Conservation (phyloP, 2,113 vertebrate species). For the Morone saxatilis region DNA sequence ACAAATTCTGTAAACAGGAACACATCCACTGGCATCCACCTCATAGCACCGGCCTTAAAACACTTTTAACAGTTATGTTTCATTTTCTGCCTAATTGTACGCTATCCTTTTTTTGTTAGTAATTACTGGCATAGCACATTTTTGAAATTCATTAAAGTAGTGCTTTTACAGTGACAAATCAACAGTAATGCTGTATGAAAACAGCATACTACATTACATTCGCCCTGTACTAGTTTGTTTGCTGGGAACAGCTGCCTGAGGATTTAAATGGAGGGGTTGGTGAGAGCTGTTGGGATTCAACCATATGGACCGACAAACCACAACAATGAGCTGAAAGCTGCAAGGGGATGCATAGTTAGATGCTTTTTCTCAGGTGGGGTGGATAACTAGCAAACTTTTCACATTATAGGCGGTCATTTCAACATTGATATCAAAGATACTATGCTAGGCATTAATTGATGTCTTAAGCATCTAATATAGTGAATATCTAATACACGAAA, state of each 20-base stretch:
- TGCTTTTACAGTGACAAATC: slow-evolving; percentile 22
- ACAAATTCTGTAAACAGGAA: background rate
- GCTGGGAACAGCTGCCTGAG: slow-evolving; percentile 41
- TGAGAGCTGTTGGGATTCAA: slow-evolving; percentile 39
- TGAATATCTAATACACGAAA: no score
- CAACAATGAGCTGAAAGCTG: slow-evolving; percentile 42
- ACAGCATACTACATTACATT: slow-evolving; percentile 5
- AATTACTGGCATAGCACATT: slow-evolving; percentile 7
- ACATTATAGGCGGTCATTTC: slow-evolving; percentile 12
- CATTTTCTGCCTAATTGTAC: slow-evolving; percentile 10
- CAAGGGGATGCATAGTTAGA: slow-evolving; percentile 10
- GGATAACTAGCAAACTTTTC: slow-evolving; percentile 19
- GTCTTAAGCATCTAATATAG: background rate
- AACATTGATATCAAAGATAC: background rate
- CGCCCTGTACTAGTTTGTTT: slow-evolving; percentile 19
- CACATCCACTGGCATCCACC: background rate
- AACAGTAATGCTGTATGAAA: slow-evolving; percentile 39
- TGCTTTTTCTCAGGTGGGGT: slow-evolving; percentile 2
- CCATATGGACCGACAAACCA: slow-evolving; percentile 43
- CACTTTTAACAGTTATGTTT: slow-evolving; percentile 2
- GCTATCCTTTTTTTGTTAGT: background rate
- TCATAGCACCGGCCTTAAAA: slow-evolving; percentile 5
- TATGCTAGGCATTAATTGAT: background rate
- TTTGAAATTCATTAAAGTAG: slow-evolving; percentile 23
- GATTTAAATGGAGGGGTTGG: slow-evolving; percentile 18